These are phyloP conservation scores for Amphilophus citrinellus DNA, from an alignment of 2,113 vertebrate species.

Conservation along the genomic window DNA sequence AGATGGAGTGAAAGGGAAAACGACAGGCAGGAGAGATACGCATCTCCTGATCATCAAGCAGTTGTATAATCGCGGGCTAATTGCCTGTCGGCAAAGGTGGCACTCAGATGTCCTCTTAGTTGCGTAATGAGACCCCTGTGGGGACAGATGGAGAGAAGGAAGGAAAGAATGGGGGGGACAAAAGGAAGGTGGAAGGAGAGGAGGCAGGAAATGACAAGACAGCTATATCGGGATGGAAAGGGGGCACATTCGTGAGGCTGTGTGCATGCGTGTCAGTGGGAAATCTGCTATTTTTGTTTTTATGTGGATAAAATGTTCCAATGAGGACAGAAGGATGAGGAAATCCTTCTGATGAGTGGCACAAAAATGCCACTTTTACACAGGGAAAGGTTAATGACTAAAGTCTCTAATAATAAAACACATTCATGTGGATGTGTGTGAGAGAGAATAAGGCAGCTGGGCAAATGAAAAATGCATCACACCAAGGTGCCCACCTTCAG, in stretches of 20 bases:
- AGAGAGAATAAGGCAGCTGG: constrained; percentile 16
- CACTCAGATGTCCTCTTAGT: constrained; percentile 59
- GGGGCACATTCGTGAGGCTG: constrained; percentile 64
- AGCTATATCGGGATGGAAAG: constrained; percentile 39
- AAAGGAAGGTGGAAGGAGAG: constrained; percentile 18
- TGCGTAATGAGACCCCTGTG: constrained; percentile 59
- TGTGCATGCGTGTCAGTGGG: constrained; percentile 38
- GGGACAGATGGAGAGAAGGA: background rate
- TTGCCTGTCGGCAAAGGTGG: constrained; percentile 75
- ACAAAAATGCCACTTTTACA: background rate
- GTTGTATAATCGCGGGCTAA: constrained; percentile 71
- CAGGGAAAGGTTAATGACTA: background rate
- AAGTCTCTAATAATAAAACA: background rate
- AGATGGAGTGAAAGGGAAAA: constrained; percentile 21
- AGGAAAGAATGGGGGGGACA: background rate
- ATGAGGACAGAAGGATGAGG: background rate
- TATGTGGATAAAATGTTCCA: constrained; percentile 18
- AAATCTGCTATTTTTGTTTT: constrained; percentile 20
- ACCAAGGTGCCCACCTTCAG: constrained; percentile 34
- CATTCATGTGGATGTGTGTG: constrained; percentile 2
- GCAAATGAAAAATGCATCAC: constrained; percentile 44
- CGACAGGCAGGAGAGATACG: constrained; percentile 42
- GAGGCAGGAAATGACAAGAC: constrained; percentile 41
- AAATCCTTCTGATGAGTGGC: background rate
- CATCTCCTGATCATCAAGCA: constrained; percentile 57